Conservation (phyloP, 2,113 vertebrate species). For the Capreolus pygargus region DNA sequence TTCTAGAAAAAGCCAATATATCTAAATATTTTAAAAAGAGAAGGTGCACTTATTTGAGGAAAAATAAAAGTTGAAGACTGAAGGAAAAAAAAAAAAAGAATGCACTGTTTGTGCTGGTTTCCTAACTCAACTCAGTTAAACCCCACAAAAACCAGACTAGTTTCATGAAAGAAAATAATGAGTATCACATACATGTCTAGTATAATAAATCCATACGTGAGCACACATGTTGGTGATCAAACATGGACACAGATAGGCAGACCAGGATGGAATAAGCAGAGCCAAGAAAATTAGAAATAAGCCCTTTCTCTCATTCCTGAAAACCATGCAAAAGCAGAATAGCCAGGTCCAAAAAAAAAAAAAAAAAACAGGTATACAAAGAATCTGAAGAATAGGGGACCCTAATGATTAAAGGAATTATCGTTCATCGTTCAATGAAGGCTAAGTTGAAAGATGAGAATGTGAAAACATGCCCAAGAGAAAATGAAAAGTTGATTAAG, state of each 20-base stretch:
- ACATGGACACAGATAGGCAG: neutral
- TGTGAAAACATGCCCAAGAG: neutral
- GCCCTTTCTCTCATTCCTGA: neutral
- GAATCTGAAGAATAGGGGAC: neutral
- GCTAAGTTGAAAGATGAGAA: constrained; percentile 9
- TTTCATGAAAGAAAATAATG: neutral
- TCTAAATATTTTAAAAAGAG: neutral
- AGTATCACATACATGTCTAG: neutral
- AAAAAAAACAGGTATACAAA: neutral
- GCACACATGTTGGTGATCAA: neutral
- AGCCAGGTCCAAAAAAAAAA: neutral
- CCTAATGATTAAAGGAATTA: constrained; percentile 6
- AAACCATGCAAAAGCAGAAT: constrained; percentile 16
- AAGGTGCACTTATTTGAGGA: neutral
- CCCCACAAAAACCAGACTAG: neutral
- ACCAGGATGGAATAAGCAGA: neutral
- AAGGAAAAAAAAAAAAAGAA: neutral
- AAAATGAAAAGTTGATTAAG: neutral
- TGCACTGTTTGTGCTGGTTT: neutral
- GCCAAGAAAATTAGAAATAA: neutral
- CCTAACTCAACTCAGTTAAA: neutral
- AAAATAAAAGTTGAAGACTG: neutral
- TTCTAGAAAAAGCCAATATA: neutral
- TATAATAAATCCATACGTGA: neutral
- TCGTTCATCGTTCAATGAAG: neutral